Evolutionary conservation across 2,797 vertebrate genomes (phyloP).

Genomic region (Eulemur albifrons): DNA sequence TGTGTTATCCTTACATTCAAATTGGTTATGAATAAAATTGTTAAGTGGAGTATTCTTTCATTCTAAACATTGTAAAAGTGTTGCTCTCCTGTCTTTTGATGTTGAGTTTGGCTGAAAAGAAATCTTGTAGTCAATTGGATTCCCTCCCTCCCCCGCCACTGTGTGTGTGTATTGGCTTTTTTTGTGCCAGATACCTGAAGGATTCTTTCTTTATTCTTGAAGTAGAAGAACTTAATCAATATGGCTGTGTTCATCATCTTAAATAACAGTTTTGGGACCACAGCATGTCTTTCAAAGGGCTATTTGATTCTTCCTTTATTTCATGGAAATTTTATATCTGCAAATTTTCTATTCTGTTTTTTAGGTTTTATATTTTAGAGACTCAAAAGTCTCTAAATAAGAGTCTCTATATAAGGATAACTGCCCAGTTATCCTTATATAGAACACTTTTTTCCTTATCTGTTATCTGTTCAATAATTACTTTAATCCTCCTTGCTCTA

Average conservation of each 20-base stretch:
- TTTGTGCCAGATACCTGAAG: background rate
- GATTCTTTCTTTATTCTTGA: slow-evolving; percentile 7
- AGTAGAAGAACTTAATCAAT: background rate
- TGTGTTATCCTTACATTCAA: background rate
- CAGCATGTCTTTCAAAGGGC: background rate
- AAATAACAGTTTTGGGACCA: background rate
- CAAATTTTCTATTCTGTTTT: background rate
- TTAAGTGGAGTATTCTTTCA: background rate
- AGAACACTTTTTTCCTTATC: background rate
- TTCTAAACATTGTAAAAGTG: slow-evolving; percentile 18
- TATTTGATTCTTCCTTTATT: background rate
- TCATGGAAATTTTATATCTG: background rate
- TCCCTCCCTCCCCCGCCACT: background rate
- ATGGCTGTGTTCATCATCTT: background rate
- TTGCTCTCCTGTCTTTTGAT: background rate
- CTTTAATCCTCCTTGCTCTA: background rate
- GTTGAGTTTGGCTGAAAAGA: background rate
- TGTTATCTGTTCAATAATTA: background rate
- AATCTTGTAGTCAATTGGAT: background rate
- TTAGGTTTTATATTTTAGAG: background rate
- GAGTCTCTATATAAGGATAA: too few relatives aligned
- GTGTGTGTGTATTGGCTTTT: background rate
- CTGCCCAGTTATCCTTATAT: background rate
- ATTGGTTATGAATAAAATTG: slow-evolving; percentile 34
- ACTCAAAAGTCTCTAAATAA: background rate